Conservation (phyloP, 30 jellyfish, hydroid and myxozoan species). For the Aurelia aurita region DNA sequence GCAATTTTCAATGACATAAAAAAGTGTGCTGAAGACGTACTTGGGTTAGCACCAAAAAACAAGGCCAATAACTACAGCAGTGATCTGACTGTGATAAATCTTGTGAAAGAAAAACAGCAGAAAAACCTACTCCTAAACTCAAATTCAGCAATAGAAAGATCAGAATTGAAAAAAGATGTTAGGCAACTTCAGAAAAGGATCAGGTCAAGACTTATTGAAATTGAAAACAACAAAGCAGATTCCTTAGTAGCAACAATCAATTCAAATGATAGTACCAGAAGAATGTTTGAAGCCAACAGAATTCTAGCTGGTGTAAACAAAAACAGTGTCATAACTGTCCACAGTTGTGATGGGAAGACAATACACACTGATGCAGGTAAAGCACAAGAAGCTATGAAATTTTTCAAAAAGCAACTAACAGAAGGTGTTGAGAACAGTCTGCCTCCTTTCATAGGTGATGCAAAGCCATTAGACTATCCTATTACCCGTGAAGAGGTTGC, state of each 20-base stretch:
- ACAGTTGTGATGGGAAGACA: not conserved
- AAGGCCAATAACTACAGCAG: not conserved
- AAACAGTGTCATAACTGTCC: not conserved
- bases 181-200: conserved; percentile 1
- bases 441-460: not conserved
- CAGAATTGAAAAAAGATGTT: conserved; percentile 1
- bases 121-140: not conserved
- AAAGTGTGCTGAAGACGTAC: conserved; percentile 7
- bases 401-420: not conserved
- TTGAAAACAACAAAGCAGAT: not conserved
- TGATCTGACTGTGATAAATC: not conserved
- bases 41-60: not conserved
- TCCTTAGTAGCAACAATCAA: not conserved
- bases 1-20: conserved; percentile 2
- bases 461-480: conserved; percentile 1
- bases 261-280: not conserved
- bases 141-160: not conserved
- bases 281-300: not conserved
- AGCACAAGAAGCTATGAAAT: not conserved
- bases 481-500: not conserved
- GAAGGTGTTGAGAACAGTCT: not conserved
- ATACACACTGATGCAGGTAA: not conserved
- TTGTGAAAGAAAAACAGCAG: not conserved
- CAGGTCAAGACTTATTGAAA: conserved; percentile 8
- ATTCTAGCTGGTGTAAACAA: not conserved